Conservation (phyloP, 2,113 vertebrate genomes). For the Rhinoderma darwinii region DNA sequence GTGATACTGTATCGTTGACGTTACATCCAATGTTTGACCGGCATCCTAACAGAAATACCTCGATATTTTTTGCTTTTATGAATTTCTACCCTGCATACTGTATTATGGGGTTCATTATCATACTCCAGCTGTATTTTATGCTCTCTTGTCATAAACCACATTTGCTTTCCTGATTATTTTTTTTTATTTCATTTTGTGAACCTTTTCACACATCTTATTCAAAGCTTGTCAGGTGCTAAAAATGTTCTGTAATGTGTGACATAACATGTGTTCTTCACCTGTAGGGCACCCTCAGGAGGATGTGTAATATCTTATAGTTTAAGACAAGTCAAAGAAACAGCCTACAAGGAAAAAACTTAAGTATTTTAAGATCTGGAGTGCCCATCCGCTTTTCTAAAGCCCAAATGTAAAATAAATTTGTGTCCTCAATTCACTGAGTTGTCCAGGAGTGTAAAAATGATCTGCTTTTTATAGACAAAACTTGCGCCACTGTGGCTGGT, state of each 20-base stretch:
- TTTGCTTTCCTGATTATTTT: not conserved
- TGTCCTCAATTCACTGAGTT: not conserved
- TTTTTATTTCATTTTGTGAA: not conserved
- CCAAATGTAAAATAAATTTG: too few relatives aligned
- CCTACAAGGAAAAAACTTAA: not conserved
- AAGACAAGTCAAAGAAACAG: not conserved
- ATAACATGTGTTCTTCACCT: slow-evolving; percentile 30
- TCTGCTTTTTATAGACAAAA: not conserved
- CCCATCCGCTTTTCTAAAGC: too few relatives aligned
- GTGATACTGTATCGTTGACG: too few relatives aligned
- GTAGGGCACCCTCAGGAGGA: not conserved
- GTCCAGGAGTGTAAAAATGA: too few relatives aligned
- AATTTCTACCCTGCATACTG: too few relatives aligned
- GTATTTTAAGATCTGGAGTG: too few relatives aligned
- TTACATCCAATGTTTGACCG: too few relatives aligned
- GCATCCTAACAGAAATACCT: too few relatives aligned
- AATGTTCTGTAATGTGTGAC: slow-evolving; percentile 28
- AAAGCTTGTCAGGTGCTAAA: slow-evolving; percentile 38
- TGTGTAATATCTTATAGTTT: slow-evolving; percentile 8
- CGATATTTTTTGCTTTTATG: too few relatives aligned
- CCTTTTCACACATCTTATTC: slow-evolving; percentile 32
- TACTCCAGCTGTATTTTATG: not conserved
- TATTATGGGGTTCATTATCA: not conserved
- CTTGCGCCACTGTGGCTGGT: not conserved
- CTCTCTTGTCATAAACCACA: not conserved